phyloP scores from a whole-genome alignment of 2,113 vertebrate species.

The Silurus glanis region DNA sequence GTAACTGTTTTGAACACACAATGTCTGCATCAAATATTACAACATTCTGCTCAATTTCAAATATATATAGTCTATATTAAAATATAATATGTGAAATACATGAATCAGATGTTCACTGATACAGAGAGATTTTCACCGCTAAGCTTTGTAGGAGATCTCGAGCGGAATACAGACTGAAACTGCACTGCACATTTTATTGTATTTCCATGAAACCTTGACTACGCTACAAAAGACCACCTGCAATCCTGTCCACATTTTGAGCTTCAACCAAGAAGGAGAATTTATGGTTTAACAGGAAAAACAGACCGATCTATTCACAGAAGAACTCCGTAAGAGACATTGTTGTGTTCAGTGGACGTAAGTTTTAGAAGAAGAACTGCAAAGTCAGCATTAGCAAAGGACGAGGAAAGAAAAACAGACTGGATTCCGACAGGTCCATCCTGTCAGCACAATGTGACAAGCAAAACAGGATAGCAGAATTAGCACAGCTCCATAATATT shows the following conservation, averaged over 20 bases:
- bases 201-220: not conserved
- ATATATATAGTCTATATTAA: no score
- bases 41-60: no score
- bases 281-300: not conserved
- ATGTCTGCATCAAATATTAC: no score
- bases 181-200: not conserved
- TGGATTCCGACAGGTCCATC: not conserved
- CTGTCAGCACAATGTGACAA: slow-evolving; percentile 11
- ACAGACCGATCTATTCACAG: not conserved
- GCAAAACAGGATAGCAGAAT: slow-evolving; percentile 12
- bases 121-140: no score
- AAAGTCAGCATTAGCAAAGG: slow-evolving; percentile 2
- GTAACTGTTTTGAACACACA: no score
- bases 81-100: no score
- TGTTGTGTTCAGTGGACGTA: not conserved
- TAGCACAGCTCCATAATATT: not conserved
- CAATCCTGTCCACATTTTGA: not conserved
- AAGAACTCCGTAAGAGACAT: not conserved
- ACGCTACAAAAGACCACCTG: not conserved
- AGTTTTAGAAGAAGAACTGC: not conserved
- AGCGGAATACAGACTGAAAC: no score
- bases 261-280: not conserved
- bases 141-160: no score
- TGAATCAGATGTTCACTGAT: no score
- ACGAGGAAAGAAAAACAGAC: not conserved